Percentiles rank a stretch among this genome's conserved stretches.
phyloP scores from a whole-genome alignment of 2,797 vertebrate genomes.

The Staurois parvus region DNA sequence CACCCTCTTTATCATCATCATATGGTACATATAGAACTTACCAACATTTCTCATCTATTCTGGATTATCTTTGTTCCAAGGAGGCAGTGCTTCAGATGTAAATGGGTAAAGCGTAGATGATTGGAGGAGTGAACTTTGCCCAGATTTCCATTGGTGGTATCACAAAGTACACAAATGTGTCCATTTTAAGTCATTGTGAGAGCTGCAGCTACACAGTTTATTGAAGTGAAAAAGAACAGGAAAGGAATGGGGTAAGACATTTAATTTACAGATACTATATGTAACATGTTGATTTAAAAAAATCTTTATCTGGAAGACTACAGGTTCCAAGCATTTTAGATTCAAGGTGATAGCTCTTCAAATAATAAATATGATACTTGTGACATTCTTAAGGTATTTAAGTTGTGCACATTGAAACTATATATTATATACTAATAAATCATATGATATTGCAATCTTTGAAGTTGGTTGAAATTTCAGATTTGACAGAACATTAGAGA shows the following conservation, averaged over 20 bases:
- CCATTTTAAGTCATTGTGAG: neutral
- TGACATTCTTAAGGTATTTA: neutral
- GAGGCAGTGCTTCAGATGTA: too few species aligned
- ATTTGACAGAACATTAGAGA: too few species aligned
- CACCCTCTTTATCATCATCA: too few species aligned
- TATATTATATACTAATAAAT: neutral
- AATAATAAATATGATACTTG: neutral
- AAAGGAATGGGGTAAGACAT: neutral
- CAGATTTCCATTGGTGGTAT: too few species aligned
- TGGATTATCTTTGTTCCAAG: too few species aligned
- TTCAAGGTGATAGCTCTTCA: neutral
- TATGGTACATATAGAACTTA: too few species aligned
- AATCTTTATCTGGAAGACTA: conserved; percentile 10
- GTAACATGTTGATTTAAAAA: neutral
- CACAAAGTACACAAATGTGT: neutral
- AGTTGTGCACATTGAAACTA: too few species aligned
- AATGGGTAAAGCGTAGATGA: too few species aligned
- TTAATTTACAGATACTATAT: neutral
- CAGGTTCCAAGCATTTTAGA: neutral
- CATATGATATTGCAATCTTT: too few species aligned
- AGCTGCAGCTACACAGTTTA: neutral
- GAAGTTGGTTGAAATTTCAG: too few species aligned
- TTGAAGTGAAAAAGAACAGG: neutral
- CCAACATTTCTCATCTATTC: too few species aligned
- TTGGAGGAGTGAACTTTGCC: too few species aligned